Conservation (phyloP, 2,113 vertebrate species). For the Salvelinus namaycush region DNA sequence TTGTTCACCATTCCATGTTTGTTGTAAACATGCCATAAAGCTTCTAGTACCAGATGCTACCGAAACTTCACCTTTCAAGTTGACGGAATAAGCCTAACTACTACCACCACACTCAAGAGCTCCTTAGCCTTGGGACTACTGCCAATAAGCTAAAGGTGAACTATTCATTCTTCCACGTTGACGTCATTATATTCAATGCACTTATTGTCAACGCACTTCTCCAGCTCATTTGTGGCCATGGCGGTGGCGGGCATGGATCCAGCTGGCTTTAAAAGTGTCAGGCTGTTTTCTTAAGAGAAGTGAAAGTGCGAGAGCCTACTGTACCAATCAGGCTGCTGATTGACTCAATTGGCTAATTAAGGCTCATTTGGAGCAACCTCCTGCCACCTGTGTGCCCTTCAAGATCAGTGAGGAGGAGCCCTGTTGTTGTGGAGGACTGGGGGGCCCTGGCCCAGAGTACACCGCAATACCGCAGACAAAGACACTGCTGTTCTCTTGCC, state of each 20-base stretch:
- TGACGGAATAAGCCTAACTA: too few species aligned
- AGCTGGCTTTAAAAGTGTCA: background rate
- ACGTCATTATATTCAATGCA: background rate
- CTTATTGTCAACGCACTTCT: slow-evolving; percentile 5
- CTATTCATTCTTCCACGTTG: background rate
- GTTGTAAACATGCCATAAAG: background rate
- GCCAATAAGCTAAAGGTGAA: background rate
- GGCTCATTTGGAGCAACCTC: slow-evolving; percentile 73
- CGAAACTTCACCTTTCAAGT: too few species aligned
- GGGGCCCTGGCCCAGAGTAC: background rate
- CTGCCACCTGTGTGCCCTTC: slow-evolving; percentile 78
- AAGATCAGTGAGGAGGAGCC: slow-evolving; percentile 39
- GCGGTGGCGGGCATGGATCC: slow-evolving; percentile 43
- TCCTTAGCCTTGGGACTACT: background rate
- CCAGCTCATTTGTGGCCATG: slow-evolving; percentile 25
- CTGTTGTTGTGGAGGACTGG: slow-evolving; percentile 18
- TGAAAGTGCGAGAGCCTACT: slow-evolving; percentile 59
- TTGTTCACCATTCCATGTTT: background rate
- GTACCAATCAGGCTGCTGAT: slow-evolving; percentile 76
- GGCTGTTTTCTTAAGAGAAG: background rate
- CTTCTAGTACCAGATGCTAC: too few species aligned
- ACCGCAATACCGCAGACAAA: background rate
- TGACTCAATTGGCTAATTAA: slow-evolving; percentile 79
- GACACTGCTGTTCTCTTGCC: background rate
- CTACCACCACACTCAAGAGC: background rate